Evolutionary conservation across 1,140 invertebrate species (phyloP).

Genomic region (Centruroides vittatus): DNA sequence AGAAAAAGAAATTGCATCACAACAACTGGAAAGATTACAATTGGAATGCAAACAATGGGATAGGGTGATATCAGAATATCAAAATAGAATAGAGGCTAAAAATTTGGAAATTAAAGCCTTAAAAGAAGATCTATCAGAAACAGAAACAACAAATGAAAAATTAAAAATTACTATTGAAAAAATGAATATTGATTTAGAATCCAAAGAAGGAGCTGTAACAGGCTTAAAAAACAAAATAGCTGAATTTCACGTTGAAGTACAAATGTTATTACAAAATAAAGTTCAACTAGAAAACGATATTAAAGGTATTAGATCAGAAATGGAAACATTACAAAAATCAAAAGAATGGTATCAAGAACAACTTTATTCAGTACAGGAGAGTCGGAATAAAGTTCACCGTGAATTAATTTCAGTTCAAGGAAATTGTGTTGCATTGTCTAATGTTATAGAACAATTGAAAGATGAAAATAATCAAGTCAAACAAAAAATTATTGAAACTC

Average conservation of each 20-base stretch:
- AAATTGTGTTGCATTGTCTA: conserved; percentile 23
- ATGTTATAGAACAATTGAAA: conserved; percentile 28
- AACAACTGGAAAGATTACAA: conserved; percentile 1
- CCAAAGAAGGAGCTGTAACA: conserved; percentile 30
- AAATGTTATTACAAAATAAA: conserved; percentile 29
- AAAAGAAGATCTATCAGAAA: conserved; percentile 24
- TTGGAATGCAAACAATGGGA: conserved; percentile 21
- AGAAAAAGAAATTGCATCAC: conserved; percentile 6
- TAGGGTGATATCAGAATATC: conserved; percentile 25
- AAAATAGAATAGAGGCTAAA: conserved; percentile 28
- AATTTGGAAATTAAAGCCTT: conserved; percentile 24
- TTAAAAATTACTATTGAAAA: conserved; percentile 27
- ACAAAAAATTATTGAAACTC: conserved; percentile 27
- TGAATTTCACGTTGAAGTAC: conserved; percentile 33
- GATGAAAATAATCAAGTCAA: conserved; percentile 26
- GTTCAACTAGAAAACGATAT: conserved; percentile 30
- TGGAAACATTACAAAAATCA: conserved; percentile 27
- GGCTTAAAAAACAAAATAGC: conserved; percentile 34
- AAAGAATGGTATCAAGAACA: conserved; percentile 36
- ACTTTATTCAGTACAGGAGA: conserved; percentile 28
- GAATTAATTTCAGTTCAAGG: conserved; percentile 30
- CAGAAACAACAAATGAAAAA: conserved; percentile 13
- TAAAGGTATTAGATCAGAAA: conserved; percentile 27
- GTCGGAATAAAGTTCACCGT: conserved; percentile 27
- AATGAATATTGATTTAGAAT: conserved; percentile 26